phyloP scores from a whole-genome alignment of 1,140 invertebrate genomes.

The Cryptotermes secundus region DNA sequence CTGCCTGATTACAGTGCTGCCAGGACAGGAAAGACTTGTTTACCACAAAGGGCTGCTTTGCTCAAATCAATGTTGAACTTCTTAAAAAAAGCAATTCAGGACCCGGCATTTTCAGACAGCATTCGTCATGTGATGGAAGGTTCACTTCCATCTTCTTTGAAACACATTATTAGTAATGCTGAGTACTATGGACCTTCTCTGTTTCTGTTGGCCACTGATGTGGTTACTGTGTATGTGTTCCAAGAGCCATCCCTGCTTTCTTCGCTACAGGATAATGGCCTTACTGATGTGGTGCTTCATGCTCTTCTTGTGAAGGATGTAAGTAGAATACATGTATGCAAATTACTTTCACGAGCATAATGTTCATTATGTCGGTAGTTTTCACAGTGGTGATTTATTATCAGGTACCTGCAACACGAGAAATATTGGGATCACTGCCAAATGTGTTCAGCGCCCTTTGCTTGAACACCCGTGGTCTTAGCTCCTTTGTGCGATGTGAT shows the following conservation, averaged over 20 bases:
- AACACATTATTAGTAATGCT: conserved; percentile 90
- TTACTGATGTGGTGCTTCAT: conserved; percentile 87
- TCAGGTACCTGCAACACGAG: conserved; percentile 80
- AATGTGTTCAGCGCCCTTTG: conserved; percentile 91
- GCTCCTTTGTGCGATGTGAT: conserved; percentile 76
- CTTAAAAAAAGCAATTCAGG: conserved; percentile 82
- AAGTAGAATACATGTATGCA: conserved; percentile 38
- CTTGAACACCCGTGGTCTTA: conserved; percentile 78
- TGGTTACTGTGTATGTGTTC: conserved; percentile 90
- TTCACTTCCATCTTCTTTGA: conserved; percentile 76
- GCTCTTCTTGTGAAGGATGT: conserved; percentile 85
- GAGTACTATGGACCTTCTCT: conserved; percentile 90
- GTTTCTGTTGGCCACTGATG: conserved; percentile 86
- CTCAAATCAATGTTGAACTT: conserved; percentile 90
- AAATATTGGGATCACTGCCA: conserved; percentile 84
- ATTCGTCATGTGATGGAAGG: conserved; percentile 91
- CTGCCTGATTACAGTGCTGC: conserved; percentile 40
- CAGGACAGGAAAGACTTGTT: conserved; percentile 59
- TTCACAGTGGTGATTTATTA: background rate
- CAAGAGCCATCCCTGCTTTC: conserved; percentile 88
- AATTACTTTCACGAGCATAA: too few species aligned
- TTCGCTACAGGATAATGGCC: conserved; percentile 81
- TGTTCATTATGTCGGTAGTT: background rate
- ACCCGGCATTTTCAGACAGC: conserved; percentile 77
- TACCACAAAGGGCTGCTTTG: conserved; percentile 81